phyloP scores from a whole-genome alignment of 2,888 invertebrate species.

The Subacronicta megacephala region DNA sequence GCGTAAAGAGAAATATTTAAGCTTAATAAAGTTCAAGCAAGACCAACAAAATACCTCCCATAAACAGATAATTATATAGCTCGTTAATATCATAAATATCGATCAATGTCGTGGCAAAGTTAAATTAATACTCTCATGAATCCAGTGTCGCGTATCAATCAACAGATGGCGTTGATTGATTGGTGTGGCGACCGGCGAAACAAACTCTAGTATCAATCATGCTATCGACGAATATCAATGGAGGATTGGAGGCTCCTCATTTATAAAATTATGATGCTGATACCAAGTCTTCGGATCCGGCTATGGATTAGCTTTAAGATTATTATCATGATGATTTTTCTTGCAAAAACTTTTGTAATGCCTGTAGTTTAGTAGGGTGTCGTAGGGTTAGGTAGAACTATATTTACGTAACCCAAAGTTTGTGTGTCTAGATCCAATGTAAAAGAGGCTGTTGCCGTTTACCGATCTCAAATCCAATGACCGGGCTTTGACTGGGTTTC shows the following conservation, averaged over 20 bases:
- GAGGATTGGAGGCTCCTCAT: conserved; percentile 42
- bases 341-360: too few relatives aligned
- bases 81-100: conserved; percentile 80
- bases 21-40: conserved; percentile 4
- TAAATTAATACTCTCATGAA: conserved; percentile 83
- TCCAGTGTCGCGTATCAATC: conserved; percentile 84
- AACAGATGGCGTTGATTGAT: conserved; percentile 79
- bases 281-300: conserved; percentile 17
- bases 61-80: conserved; percentile 67
- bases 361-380: too few relatives aligned
- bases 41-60: conserved; percentile 47
- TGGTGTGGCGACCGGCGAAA: conserved; percentile 71
- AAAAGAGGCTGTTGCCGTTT: too few relatives aligned
- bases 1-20: conserved; percentile 1
- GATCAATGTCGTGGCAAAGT: conserved; percentile 77
- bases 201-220: conserved; percentile 75
- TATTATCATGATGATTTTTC: too few relatives aligned
- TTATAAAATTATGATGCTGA: conserved; percentile 46
- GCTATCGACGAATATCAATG: conserved; percentile 58
- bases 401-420: too few relatives aligned
- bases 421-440: too few relatives aligned
- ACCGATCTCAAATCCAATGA: too few relatives aligned
- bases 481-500: too few relatives aligned
- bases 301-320: not conserved
- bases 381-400: too few relatives aligned